phyloP scores from a whole-genome alignment of 2,113 vertebrate species.

The Morone saxatilis region DNA sequence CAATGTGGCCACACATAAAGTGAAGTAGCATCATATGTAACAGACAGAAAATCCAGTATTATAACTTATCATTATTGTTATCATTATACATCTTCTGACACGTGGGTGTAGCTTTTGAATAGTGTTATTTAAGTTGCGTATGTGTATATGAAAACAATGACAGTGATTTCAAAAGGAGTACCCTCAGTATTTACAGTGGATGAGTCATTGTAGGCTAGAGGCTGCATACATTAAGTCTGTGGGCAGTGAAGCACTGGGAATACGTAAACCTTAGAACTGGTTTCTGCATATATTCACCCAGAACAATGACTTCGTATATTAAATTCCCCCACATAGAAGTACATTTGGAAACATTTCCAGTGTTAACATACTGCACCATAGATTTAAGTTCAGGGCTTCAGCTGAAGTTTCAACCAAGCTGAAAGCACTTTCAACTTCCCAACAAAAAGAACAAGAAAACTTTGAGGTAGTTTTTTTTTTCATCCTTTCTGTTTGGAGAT shows the following conservation, averaged over 20 bases:
- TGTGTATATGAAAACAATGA: background rate
- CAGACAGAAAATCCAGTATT: background rate
- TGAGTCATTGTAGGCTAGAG: slow-evolving; percentile 17
- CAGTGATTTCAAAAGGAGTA: background rate
- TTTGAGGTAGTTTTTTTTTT: background rate
- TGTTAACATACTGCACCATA: background rate
- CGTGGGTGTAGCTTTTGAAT: background rate
- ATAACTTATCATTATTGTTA: background rate
- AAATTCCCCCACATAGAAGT: background rate
- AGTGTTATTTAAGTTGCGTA: background rate
- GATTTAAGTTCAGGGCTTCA: too few relatives aligned
- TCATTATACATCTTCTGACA: background rate
- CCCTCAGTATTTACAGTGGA: background rate
- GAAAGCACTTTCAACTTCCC: background rate
- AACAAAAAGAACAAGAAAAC: background rate
- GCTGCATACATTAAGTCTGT: background rate
- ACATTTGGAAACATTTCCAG: background rate
- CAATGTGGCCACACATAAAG: background rate
- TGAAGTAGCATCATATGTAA: background rate
- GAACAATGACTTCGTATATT: background rate
- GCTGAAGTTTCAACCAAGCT: background rate
- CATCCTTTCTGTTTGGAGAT: background rate
- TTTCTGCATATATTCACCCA: background rate
- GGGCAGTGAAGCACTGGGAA: too few relatives aligned
- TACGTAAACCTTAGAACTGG: background rate